Evolutionary conservation across 1,140 invertebrate species (phyloP).

Genomic region (Paraescarpia echinospica): DNA sequence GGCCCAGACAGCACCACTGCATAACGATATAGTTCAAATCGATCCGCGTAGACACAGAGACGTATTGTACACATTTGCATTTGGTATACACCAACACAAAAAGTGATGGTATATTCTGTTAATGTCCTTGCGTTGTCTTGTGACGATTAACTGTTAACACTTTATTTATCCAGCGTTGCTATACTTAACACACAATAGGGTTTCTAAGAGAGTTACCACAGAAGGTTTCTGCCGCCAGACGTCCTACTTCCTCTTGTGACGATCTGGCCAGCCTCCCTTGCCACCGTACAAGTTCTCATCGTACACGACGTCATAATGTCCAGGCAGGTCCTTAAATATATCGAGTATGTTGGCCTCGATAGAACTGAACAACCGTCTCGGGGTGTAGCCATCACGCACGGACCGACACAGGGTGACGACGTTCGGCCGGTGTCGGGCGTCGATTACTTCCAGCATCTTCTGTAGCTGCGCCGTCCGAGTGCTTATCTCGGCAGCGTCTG

Average conservation of each 20-base stretch:
- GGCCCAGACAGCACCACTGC: no score
- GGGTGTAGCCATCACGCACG: constrained; percentile 45
- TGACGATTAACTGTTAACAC: no score
- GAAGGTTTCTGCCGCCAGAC: no score
- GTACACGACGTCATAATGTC: constrained; percentile 32
- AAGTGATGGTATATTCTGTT: no score
- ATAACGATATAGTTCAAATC: no score
- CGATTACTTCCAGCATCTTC: constrained; percentile 28
- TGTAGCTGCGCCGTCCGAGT: constrained; percentile 29
- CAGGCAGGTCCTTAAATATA: constrained; percentile 8
- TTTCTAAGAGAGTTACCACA: no score
- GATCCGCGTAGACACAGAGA: no score
- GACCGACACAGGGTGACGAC: constrained; percentile 43
- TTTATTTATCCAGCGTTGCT: background rate
- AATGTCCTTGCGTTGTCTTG: no score
- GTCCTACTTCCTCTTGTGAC: background rate
- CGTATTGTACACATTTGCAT: no score
- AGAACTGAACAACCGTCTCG: constrained; percentile 30
- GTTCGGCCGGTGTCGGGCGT: constrained; percentile 17
- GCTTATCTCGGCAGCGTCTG: constrained; percentile 33
- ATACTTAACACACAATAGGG: no score
- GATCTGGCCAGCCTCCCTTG: constrained; percentile 39
- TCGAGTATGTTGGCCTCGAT: constrained; percentile 36
- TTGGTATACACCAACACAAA: no score
- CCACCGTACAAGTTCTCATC: constrained; percentile 45